Evolutionary conservation across 2,888 invertebrate species (phyloP).

Genomic region (Smittia sp.): DNA sequence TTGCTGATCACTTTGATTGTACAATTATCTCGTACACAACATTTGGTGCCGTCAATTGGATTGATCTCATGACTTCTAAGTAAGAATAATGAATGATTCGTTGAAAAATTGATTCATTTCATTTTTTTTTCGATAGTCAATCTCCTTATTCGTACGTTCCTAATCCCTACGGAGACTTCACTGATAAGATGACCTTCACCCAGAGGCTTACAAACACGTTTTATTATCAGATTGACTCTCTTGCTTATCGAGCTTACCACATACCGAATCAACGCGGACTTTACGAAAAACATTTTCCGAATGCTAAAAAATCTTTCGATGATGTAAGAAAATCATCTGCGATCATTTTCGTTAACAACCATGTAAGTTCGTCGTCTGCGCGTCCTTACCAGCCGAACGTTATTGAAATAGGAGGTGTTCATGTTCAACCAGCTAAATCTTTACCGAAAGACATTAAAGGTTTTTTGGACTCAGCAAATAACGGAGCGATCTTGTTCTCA

Average conservation of each 20-base stretch:
- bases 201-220: conserved; percentile 44
- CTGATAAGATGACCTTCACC: conserved; percentile 40
- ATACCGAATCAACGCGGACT: conserved; percentile 45
- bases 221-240: conserved; percentile 44
- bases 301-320: conserved; percentile 2
- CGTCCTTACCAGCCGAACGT: conserved; percentile 42
- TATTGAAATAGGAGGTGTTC: conserved; percentile 42
- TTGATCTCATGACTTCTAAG: conserved; percentile 15
- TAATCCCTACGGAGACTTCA: not conserved
- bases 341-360: conserved; percentile 41
- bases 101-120: no score
- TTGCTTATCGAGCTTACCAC: conserved; percentile 38
- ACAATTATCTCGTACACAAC: conserved; percentile 44
- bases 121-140: conserved; percentile 44
- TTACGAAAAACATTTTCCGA: conserved; percentile 38
- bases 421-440: conserved; percentile 9
- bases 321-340: conserved; percentile 37
- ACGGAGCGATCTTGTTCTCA: conserved; percentile 49
- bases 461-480: conserved; percentile 47
- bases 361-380: conserved; percentile 39
- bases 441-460: conserved; percentile 45
- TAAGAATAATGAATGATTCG: no score
- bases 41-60: conserved; percentile 39
- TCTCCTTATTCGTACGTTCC: conserved; percentile 36
- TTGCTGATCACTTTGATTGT: conserved; percentile 45